Percentiles rank a stretch among this genome's conserved stretches.
These are phyloP conservation scores for Aphrocallistes beatrix DNA, from an alignment of 37 sponge, comb jelly and placozoan species.

Conservation along the genomic window DNA sequence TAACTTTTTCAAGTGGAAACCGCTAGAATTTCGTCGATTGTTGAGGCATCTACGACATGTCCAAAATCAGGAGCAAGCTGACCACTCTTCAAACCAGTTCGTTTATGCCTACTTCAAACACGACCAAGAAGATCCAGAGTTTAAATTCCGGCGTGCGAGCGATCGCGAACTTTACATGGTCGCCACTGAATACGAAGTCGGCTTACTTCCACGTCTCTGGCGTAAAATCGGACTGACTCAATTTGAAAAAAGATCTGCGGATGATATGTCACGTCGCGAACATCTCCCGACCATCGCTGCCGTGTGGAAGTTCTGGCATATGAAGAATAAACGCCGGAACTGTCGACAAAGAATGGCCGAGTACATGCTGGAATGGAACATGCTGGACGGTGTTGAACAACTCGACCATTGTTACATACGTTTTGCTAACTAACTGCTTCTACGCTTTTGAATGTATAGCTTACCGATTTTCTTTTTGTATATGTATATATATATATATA, in stretches of 20 bases:
- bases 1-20: not conserved
- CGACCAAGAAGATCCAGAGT: not conserved
- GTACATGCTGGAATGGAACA: conserved; percentile 6
- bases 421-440: conserved; percentile 4
- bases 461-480: too few species aligned
- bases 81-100: not conserved
- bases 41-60: not conserved
- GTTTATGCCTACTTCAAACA: not conserved
- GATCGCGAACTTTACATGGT: not conserved
- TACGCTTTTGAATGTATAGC: too few species aligned
- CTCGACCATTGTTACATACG: not conserved
- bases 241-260: not conserved
- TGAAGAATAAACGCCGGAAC: not conserved
- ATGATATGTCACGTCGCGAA: not conserved
- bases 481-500: too few species aligned
- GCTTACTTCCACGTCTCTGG: not conserved
- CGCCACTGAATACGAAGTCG: conserved; percentile 13
- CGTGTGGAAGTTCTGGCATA: not conserved
- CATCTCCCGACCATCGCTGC: not conserved
- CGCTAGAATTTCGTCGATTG: not conserved
- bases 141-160: not conserved
- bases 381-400: not conserved
- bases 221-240: not conserved
- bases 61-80: not conserved
- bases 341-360: not conserved